These are phyloP conservation scores for Mellivora capensis DNA, from an alignment of 2,113 vertebrate species.

Conservation along the genomic window DNA sequence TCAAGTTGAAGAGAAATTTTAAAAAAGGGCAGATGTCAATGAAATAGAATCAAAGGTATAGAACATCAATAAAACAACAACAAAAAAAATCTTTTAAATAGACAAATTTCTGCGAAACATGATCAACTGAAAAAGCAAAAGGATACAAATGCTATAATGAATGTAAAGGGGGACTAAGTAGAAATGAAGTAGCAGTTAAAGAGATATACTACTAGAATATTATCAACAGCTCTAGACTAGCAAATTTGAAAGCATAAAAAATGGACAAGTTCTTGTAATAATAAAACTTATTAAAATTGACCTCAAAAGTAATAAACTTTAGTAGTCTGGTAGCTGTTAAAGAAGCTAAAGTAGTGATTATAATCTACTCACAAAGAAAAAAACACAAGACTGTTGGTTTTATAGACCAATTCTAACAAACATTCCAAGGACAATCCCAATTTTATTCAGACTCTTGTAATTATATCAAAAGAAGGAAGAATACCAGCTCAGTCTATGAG, in stretches of 20 bases:
- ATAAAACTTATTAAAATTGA: background rate
- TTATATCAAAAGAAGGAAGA: background rate
- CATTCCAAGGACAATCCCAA: background rate
- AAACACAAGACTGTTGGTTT: background rate
- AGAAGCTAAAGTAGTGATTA: background rate
- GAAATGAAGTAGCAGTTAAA: background rate
- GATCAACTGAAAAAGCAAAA: background rate
- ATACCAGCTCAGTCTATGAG: too few species aligned
- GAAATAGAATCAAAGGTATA: background rate
- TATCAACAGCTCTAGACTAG: background rate
- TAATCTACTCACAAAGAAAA: background rate
- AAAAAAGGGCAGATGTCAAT: background rate
- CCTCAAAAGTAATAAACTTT: background rate
- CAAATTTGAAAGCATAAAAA: background rate
- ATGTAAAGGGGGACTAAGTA: background rate
- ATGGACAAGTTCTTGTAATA: background rate
- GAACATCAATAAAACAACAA: background rate
- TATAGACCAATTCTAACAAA: background rate
- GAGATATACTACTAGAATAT: background rate
- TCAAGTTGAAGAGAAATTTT: background rate
- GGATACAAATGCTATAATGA: background rate
- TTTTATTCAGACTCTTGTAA: background rate
- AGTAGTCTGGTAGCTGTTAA: background rate
- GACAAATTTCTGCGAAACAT: background rate
- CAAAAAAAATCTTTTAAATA: background rate